Evolutionary conservation across 2,797 vertebrate genomes (phyloP).

Genomic region (Anableps anableps): DNA sequence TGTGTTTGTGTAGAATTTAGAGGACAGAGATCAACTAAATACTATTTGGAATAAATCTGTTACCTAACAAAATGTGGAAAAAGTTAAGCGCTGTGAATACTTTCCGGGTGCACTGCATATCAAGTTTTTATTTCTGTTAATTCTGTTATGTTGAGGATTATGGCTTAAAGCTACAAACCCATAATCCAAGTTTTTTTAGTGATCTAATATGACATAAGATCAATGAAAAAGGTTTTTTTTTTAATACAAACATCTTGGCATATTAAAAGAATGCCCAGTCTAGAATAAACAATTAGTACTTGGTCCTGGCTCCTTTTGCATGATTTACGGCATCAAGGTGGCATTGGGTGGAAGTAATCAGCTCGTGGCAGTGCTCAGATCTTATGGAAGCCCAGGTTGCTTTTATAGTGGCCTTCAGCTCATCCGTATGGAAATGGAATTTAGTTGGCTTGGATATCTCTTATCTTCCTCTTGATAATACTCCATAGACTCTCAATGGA

Average conservation of each 20-base stretch:
- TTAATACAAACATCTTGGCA: neutral
- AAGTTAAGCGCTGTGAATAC: no score
- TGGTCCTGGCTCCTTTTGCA: neutral
- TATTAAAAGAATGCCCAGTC: neutral
- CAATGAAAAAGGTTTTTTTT: neutral
- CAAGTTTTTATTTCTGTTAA: neutral
- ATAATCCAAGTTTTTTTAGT: neutral
- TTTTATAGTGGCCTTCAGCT: neutral
- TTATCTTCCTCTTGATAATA: neutral
- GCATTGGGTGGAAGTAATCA: neutral
- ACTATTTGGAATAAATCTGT: no score
- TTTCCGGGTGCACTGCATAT: neutral
- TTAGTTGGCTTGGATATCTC: no score
- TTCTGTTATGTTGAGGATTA: no score
- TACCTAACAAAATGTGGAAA: no score
- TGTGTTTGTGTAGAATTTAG: no score
- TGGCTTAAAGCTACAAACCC: neutral
- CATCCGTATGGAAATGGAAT: neutral
- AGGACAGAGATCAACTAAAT: no score
- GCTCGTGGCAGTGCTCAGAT: neutral
- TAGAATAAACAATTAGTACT: neutral
- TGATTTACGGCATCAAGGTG: neutral
- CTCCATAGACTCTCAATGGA: neutral
- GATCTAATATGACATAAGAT: neutral
- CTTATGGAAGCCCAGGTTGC: neutral